phyloP scores from a whole-genome alignment of 2,113 vertebrate species.

The Tyrannus savana region DNA sequence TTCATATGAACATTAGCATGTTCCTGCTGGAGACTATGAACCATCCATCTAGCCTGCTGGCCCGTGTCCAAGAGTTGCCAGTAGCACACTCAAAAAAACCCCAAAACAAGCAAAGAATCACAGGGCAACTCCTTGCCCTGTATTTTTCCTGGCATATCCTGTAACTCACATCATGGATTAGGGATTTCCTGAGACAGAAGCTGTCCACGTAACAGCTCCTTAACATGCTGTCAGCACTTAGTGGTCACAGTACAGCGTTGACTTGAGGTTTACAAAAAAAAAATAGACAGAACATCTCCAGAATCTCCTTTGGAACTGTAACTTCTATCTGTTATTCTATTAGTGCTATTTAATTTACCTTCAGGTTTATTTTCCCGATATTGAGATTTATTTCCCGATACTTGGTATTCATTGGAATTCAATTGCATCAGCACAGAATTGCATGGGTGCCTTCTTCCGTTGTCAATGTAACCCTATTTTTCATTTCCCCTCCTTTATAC shows the following conservation, averaged over 20 bases:
- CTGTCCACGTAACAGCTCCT: background rate
- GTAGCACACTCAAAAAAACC: background rate
- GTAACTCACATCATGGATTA: background rate
- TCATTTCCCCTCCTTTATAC: background rate
- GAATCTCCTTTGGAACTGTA: background rate
- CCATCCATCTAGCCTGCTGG: background rate
- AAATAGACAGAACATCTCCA: background rate
- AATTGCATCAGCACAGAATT: background rate
- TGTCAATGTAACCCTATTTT: background rate
- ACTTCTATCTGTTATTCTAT: background rate
- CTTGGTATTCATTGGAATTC: background rate
- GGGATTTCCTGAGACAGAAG: background rate
- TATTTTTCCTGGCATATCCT: background rate
- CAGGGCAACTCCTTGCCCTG: background rate
- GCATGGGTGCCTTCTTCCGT: background rate
- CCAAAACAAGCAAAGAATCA: background rate
- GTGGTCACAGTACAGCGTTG: background rate
- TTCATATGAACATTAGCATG: background rate
- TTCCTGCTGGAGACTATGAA: background rate
- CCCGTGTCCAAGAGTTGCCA: background rate
- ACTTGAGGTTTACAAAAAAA: background rate
- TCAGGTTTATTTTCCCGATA: background rate
- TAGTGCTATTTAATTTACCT: background rate
- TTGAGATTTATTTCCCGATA: background rate
- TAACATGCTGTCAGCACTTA: background rate